Base-by-base conservation (phyloP, 2,888 invertebrate genomes). In the Epiblema foenella region DNA sequence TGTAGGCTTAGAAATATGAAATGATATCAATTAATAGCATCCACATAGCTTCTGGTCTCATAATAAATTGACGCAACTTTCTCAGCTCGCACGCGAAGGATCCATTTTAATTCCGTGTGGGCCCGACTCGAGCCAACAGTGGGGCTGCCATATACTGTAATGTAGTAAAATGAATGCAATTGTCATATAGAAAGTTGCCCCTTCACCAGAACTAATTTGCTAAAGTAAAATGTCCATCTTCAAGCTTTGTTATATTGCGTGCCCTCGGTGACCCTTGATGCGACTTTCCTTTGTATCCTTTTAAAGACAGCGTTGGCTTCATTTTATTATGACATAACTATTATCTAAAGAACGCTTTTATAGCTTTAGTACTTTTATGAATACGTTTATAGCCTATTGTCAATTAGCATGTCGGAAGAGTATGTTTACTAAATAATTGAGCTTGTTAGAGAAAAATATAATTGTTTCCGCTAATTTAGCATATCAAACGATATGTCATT, bases 41-140 rank as follows among this genome's bases (percentile, higher is more conserved):
- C 75, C 77, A 77, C 77, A 78, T 83, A 81, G 77, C 77, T 80
- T 84, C 82, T 84, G 83, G 83, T 85, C 80, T 83, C 81, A 85
- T 88, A 85, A 89, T 89, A 88, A 90, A 91, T 89, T 90, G 89
- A 86, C 85, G 83, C 60, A 75, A 81, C 91, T 91, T 90, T 91
- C 89, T 82, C 88, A 78, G 79, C 76, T 79, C 80, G 80, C 84
- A 86, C 83, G 82, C 83, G 68, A 85, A 85, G 86, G 86, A 83
- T 78, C 29, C 65, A 52, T 69, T 70, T 29, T 68, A 68, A 60
- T 33, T 60, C 54, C 20, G 70, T 54, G 65, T 60, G 70, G 60
- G 65, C 18, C 17, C 12, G 7, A 33, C 33, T 11, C 52, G 33
- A 59, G 29, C 59, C 52, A 58, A 68, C 67, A 52, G 39, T 20